These are phyloP conservation scores for Pycnonotus jocosus DNA, from an alignment of 2,113 vertebrate genomes.

Conservation along the genomic window DNA sequence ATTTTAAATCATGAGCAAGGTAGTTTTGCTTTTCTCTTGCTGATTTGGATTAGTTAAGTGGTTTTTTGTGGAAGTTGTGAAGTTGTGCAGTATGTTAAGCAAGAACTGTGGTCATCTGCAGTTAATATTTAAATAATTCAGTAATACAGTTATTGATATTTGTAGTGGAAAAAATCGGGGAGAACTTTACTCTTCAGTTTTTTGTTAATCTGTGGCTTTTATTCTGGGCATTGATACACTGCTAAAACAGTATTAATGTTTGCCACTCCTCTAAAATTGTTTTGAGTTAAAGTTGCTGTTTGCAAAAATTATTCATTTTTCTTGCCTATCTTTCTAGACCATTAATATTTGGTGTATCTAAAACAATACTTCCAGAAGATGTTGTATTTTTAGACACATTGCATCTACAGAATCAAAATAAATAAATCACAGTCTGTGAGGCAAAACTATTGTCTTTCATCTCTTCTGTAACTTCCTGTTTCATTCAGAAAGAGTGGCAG, in stretches of 20 bases:
- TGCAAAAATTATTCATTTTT: neutral
- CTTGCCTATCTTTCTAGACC: neutral
- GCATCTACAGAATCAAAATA: neutral
- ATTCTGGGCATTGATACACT: neutral
- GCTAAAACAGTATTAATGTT: neutral
- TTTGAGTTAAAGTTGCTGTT: neutral
- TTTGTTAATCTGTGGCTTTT: neutral
- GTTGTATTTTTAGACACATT: neutral
- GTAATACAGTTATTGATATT: neutral
- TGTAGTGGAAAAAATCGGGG: neutral
- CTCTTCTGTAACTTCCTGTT: neutral
- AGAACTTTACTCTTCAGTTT: neutral
- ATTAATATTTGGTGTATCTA: neutral
- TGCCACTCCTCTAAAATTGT: neutral
- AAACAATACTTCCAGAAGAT: neutral
- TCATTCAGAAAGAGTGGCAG: neutral
- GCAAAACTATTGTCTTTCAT: neutral
- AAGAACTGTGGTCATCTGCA: neutral
- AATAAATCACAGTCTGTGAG: neutral
- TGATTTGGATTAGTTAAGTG: neutral
- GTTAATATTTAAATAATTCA: neutral
- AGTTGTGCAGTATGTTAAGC: neutral
- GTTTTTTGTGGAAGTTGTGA: neutral
- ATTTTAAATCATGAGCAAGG: neutral
- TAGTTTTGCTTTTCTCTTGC: neutral